Evolutionary conservation across 2,888 invertebrate species (phyloP).

Genomic region (Schizotus pectinicornis): DNA sequence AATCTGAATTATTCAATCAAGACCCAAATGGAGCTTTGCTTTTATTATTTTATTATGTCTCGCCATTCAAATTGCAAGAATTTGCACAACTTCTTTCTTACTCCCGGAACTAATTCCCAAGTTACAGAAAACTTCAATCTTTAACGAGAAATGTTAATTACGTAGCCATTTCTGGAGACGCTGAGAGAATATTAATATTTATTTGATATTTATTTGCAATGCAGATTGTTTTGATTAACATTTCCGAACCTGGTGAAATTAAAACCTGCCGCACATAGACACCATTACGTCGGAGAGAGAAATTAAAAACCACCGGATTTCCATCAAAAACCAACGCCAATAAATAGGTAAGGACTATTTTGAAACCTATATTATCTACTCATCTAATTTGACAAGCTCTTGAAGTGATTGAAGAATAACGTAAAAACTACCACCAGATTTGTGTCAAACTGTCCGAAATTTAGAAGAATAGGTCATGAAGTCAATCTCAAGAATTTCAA

Average conservation of each 20-base stretch:
- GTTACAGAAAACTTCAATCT: constrained; percentile 44
- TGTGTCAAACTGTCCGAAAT: too few relatives aligned
- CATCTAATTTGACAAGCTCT: too few relatives aligned
- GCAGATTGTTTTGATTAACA: constrained; percentile 30
- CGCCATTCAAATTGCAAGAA: constrained; percentile 46
- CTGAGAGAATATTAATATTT: constrained; percentile 37
- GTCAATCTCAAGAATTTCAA: too few relatives aligned
- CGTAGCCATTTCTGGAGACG: constrained; percentile 27
- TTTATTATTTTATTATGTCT: constrained; percentile 51
- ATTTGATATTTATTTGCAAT: constrained; percentile 34
- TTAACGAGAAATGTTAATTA: constrained; percentile 47
- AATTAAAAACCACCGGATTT: too few relatives aligned
- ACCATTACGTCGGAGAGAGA: too few relatives aligned
- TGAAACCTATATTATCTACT: too few relatives aligned
- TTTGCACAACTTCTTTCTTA: constrained; percentile 41
- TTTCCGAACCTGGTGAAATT: constrained; percentile 13
- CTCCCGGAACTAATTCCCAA: constrained; percentile 46
- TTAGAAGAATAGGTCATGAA: too few relatives aligned
- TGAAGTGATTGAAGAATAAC: too few relatives aligned
- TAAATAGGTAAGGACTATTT: too few relatives aligned
- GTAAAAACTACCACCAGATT: too few relatives aligned
- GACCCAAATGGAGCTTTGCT: constrained; percentile 43
- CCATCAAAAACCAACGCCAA: too few relatives aligned
- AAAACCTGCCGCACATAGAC: not conserved
- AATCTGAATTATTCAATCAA: constrained; percentile 49